Conservation (phyloP, 2,888 invertebrate species). For the Coleophora flavipennella region DNA sequence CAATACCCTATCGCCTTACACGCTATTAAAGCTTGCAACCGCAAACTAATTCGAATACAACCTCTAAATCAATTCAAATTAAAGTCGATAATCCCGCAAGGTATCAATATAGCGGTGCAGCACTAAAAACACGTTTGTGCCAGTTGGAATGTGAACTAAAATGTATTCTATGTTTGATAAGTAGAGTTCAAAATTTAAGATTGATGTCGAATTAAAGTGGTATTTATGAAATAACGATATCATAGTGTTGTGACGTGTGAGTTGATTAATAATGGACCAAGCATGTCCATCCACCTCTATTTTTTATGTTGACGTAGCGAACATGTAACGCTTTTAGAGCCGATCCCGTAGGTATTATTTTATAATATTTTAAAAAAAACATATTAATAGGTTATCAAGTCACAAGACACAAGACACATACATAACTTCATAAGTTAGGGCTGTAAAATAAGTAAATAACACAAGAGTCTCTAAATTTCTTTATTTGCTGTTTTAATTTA, state of each 20-base stretch:
- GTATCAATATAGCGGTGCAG: slow-evolving; percentile 13
- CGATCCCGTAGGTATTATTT: not conserved
- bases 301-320: slow-evolving; percentile 49
- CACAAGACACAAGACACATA: too few relatives aligned
- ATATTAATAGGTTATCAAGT: too few relatives aligned
- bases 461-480: too few relatives aligned
- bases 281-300: slow-evolving; percentile 44
- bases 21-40: slow-evolving; percentile 39
- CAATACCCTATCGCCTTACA: slow-evolving; percentile 58
- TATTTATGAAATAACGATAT: slow-evolving; percentile 65
- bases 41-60: slow-evolving; percentile 13
- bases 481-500: too few relatives aligned
- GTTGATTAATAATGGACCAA: slow-evolving; percentile 68
- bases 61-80: slow-evolving; percentile 7
- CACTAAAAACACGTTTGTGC: slow-evolving; percentile 21
- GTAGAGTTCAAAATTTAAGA: slow-evolving; percentile 17
- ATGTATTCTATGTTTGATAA: not conserved
- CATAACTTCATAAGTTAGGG: too few relatives aligned
- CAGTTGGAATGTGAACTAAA: slow-evolving; percentile 4
- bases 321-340: slow-evolving; percentile 49
- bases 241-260: slow-evolving; percentile 67
- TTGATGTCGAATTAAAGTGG: slow-evolving; percentile 39
- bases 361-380: too few relatives aligned
- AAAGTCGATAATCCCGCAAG: slow-evolving; percentile 23
- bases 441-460: too few relatives aligned